Evolutionary conservation across 2,797 vertebrate genomes (phyloP).

Genomic region (Melanogrammus aeglefinus): DNA sequence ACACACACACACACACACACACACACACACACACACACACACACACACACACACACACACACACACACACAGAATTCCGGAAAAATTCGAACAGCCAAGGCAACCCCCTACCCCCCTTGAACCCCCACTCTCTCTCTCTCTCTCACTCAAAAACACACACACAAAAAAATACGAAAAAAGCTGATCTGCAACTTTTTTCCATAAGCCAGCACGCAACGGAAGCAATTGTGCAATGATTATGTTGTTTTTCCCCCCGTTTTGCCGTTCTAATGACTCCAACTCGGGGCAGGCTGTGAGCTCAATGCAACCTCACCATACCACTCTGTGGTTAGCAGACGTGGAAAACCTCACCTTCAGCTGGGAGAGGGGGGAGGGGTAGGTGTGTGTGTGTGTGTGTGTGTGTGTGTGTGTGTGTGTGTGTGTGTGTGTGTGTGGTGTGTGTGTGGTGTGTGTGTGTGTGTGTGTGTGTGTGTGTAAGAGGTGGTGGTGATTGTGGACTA

Average conservation of each 20-base stretch:
- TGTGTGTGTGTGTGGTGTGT: too few species aligned
- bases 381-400: too few species aligned
- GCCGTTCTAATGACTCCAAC: slow-evolving; percentile 47
- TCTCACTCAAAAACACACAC: not conserved
- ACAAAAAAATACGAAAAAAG: not conserved
- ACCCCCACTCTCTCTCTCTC: not conserved
- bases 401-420: too few species aligned
- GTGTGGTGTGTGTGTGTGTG: not conserved
- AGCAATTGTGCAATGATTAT: slow-evolving; percentile 43
- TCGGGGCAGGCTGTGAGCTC: slow-evolving; percentile 31
- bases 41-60: not conserved
- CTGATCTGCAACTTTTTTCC: slow-evolving; percentile 39
- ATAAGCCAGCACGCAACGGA: slow-evolving; percentile 40
- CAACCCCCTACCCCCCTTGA: not conserved
- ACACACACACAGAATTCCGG: not conserved
- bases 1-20: not conserved
- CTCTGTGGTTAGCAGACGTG: slow-evolving; percentile 48
- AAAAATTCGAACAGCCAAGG: not conserved
- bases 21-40: not conserved
- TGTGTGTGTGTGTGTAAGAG: not conserved
- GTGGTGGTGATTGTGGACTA: not conserved
- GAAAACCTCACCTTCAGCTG: slow-evolving; percentile 59
- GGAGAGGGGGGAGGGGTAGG: too few species aligned
- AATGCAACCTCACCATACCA: slow-evolving; percentile 53
- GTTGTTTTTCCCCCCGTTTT: slow-evolving; percentile 39